phyloP scores from a whole-genome alignment of 2,888 invertebrate genomes.

The Pachliopta kotzebuea region DNA sequence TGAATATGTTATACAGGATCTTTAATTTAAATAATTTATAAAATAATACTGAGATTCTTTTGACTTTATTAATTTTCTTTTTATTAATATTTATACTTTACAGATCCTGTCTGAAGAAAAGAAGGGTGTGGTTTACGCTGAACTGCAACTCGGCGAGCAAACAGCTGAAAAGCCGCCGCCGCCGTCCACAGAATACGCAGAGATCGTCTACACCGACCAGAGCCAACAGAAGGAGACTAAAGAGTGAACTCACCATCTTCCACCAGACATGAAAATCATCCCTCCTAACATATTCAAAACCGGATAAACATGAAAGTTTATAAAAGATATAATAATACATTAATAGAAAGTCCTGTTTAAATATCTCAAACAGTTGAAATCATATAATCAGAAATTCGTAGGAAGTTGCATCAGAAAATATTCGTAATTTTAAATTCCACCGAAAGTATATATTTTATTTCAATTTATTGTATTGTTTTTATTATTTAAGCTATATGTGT shows the following conservation, averaged over 20 bases:
- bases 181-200: slow-evolving; percentile 86
- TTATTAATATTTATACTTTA: slow-evolving; percentile 22
- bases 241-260: slow-evolving; percentile 41
- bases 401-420: slow-evolving; percentile 15
- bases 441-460: slow-evolving; percentile 28
- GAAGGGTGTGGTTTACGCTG: slow-evolving; percentile 86
- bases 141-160: slow-evolving; percentile 81
- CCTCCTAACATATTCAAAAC: neutral
- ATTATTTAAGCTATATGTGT: slow-evolving; percentile 22
- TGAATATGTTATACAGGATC: too few species aligned
- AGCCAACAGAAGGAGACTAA: slow-evolving; percentile 63
- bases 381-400: slow-evolving; percentile 1
- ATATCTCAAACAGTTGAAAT: neutral
- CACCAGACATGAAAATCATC: neutral
- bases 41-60: too few species aligned
- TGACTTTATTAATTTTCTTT: neutral
- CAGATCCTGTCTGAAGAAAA: slow-evolving; percentile 74
- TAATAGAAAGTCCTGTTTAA: neutral
- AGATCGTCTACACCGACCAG: slow-evolving; percentile 87
- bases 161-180: slow-evolving; percentile 62
- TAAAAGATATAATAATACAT: neutral
- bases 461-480: slow-evolving; percentile 24
- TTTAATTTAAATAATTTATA: too few species aligned
- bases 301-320: neutral
- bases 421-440: slow-evolving; percentile 26